Evolutionary conservation across 2,888 invertebrate species (phyloP).

Genomic region (Steinernema carpocapsae): DNA sequence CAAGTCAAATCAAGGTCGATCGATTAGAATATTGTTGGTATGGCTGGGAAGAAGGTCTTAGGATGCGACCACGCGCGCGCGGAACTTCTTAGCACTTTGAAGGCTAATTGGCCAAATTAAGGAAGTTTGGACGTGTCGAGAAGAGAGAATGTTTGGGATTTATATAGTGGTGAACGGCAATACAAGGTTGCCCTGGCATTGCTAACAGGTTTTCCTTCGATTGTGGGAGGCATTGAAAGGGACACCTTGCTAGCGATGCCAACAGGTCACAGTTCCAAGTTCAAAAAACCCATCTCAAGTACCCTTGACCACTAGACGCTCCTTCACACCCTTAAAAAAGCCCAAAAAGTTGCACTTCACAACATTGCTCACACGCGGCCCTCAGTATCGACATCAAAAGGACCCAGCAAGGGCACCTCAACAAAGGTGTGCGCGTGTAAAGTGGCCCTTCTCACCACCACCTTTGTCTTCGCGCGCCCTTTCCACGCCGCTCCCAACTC

Average conservation of each 20-base stretch:
- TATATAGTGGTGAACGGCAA: too few relatives aligned
- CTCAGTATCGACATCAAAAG: constrained; percentile 7
- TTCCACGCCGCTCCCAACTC: neutral
- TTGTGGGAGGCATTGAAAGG: neutral
- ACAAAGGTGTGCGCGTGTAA: constrained; percentile 26
- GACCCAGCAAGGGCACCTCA: neutral
- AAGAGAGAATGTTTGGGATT: too few relatives aligned
- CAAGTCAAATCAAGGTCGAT: constrained; percentile 27
- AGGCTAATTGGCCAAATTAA: constrained; percentile 30
- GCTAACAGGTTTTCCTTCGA: too few relatives aligned
- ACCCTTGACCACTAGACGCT: neutral
- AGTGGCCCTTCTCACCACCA: constrained; percentile 20
- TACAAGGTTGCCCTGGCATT: too few relatives aligned
- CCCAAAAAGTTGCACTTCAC: constrained; percentile 2
- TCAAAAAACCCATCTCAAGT: too few relatives aligned
- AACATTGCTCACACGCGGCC: constrained; percentile 6
- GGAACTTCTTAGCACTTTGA: constrained; percentile 25
- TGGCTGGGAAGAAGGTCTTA: neutral
- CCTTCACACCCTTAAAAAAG: neutral
- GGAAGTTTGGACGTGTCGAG: neutral
- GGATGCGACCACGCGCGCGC: neutral
- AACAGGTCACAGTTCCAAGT: too few relatives aligned
- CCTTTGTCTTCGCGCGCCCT: neutral
- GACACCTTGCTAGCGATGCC: too few relatives aligned
- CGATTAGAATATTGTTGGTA: neutral